Percentiles rank a stretch among this genome's conserved stretches.
Evolutionary conservation across 2,797 vertebrate species (phyloP).

Genomic region (Luscinia megarhynchos): DNA sequence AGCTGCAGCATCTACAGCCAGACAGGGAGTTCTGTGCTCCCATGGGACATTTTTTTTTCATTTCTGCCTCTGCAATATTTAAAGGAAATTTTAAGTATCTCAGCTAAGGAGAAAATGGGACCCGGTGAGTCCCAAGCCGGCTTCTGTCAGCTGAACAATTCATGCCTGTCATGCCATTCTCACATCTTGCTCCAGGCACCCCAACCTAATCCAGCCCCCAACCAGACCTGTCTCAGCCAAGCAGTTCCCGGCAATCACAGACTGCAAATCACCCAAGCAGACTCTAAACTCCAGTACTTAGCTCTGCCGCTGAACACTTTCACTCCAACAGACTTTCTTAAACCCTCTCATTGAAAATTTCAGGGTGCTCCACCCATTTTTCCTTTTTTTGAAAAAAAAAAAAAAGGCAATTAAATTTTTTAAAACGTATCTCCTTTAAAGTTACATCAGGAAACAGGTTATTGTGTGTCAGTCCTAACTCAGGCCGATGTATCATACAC

Average conservation of each 20-base stretch:
- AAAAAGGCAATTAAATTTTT: background rate
- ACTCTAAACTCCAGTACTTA: background rate
- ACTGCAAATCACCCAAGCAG: background rate
- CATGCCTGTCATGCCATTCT: background rate
- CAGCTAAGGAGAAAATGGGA: background rate
- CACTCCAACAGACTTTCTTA: background rate
- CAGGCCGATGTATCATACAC: background rate
- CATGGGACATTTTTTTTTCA: background rate
- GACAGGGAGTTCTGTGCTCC: background rate
- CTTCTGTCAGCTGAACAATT: background rate
- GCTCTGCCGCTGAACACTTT: background rate
- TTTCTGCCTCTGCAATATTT: background rate
- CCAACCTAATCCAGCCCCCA: background rate
- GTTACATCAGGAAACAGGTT: background rate
- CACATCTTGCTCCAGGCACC: background rate
- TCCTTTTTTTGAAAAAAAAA: background rate
- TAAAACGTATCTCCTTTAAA: background rate
- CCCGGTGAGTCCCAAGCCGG: background rate
- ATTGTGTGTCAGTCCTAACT: background rate
- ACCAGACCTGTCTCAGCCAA: background rate
- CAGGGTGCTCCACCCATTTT: background rate
- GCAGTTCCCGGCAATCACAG: background rate
- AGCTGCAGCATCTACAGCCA: background rate
- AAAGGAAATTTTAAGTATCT: background rate
- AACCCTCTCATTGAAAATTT: background rate